Conservation (phyloP, 2,888 invertebrate genomes). For the Muscina levida region DNA sequence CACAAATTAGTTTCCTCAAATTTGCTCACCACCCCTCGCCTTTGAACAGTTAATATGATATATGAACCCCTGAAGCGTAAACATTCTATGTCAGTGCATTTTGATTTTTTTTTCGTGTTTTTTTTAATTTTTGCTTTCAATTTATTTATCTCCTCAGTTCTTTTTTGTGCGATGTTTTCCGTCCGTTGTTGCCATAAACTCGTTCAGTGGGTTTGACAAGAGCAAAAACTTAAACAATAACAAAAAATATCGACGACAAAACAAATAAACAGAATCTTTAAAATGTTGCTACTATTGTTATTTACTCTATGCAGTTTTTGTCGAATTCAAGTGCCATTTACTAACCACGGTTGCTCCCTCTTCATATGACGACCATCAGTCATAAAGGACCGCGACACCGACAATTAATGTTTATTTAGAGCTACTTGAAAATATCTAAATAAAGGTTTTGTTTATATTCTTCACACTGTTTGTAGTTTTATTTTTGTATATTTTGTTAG, state of each 20-base stretch:
- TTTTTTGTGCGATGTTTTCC: background rate
- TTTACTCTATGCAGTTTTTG: slow-evolving; percentile 7
- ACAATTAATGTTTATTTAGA: slow-evolving; percentile 27
- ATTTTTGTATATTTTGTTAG: too few relatives aligned
- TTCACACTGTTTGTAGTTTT: too few relatives aligned
- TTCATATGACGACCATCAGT: background rate
- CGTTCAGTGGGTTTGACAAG: slow-evolving; percentile 12
- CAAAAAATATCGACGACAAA: slow-evolving; percentile 3
- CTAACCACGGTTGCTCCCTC: too few relatives aligned
- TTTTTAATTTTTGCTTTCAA: background rate
- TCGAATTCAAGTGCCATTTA: slow-evolving; percentile 25
- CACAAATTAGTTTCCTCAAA: too few relatives aligned
- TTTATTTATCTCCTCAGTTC: background rate
- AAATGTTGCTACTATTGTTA: slow-evolving; percentile 6
- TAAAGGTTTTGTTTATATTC: background rate
- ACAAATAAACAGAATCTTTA: slow-evolving; percentile 1
- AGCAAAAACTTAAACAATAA: background rate
- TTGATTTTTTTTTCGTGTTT: background rate
- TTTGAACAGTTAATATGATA: background rate
- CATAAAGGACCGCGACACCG: background rate
- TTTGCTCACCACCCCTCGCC: background rate
- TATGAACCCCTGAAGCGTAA: background rate
- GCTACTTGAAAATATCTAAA: slow-evolving; percentile 54
- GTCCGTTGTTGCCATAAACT: slow-evolving; percentile 7
- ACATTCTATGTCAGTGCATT: slow-evolving; percentile 3